Percentiles rank a stretch among this genome's conserved stretches.
Evolutionary conservation across 2,888 invertebrate species (phyloP).

Genomic region (Drosophila neutralis): DNA sequence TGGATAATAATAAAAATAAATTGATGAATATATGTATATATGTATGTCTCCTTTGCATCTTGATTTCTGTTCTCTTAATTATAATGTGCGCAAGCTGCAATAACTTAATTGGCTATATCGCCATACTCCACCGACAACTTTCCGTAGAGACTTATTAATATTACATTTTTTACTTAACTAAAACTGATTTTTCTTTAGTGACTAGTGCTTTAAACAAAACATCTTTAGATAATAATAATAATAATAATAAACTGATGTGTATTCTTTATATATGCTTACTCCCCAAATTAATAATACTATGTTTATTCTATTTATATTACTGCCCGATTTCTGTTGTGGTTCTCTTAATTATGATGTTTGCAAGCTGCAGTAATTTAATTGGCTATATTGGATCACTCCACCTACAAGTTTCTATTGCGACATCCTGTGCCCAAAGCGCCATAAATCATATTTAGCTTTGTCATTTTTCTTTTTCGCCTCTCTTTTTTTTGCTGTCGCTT

Average conservation of each 20-base stretch:
- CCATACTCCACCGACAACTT: background rate
- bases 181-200: too few relatives aligned
- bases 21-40: too few relatives aligned
- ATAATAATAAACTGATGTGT: too few relatives aligned
- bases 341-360: background rate
- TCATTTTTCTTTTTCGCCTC: constrained; percentile 18
- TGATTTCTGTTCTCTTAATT: background rate
- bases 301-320: background rate
- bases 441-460: constrained; percentile 72
- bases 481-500: constrained; percentile 43
- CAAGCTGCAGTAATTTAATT: constrained; percentile 61
- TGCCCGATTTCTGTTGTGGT: background rate
- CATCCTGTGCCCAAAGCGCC: constrained; percentile 34
- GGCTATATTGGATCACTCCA: constrained; percentile 32
- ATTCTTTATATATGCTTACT: too few relatives aligned
- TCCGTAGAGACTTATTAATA: too few relatives aligned
- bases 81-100: constrained; percentile 5
- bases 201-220: too few relatives aligned
- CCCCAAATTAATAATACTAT: background rate
- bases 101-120: constrained; percentile 60
- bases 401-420: constrained; percentile 33
- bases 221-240: too few relatives aligned
- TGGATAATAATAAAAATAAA: too few relatives aligned
- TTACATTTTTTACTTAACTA: too few relatives aligned
- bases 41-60: background rate